Evolutionary conservation across 2,113 vertebrate genomes (phyloP), one percentile per base, ranked within the genome.

Genomic region (Solenodon paradoxus): DNA sequence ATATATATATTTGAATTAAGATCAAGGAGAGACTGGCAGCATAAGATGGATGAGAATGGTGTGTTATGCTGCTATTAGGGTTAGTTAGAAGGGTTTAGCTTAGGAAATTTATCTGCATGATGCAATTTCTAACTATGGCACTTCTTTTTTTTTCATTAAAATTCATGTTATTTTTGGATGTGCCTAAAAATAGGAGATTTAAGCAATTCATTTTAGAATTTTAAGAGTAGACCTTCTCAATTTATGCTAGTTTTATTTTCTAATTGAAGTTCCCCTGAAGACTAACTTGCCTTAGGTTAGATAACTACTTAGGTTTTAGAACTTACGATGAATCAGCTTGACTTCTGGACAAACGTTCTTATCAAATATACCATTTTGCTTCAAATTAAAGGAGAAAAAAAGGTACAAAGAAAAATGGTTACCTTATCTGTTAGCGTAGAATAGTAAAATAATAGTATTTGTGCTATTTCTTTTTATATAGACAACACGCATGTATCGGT

Each of bases 111-210:
- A 77, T 81, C 40, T 30, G 13, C 1, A 92, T 32, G 49, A 35
- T 72, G 30, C 10, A 28, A 91, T 84, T 84, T 92, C 7, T 63
- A 95, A 80, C 47, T 45, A 57, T 69, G 35, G 80, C 69, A 35
- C 30, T 64, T 75, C 55, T 80, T 95, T 83, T 93, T 92, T n/a
- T 30, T 63, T n/a, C n/a, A n/a, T 94, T 91, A 63, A 86, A 85
- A 86, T 40, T 74, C 90, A 89, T 35, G 75, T 75, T n/a, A 88
- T 61, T 49, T 88, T 92, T 91, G 61, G 24, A 61, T 64, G 26
- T 75, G 19, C 42, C 35, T 75, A 53, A 88, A 77, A 86, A 42
- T 92, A 38, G 35, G 35, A 51, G 15, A 68, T 79, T 94, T 86
- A 66, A 55, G 11, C 61, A n/a, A n/a, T n/a, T n/a, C n/a, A n/a